phyloP scores from a whole-genome alignment of 1,140 invertebrate genomes.

The Ephestia elutella region DNA sequence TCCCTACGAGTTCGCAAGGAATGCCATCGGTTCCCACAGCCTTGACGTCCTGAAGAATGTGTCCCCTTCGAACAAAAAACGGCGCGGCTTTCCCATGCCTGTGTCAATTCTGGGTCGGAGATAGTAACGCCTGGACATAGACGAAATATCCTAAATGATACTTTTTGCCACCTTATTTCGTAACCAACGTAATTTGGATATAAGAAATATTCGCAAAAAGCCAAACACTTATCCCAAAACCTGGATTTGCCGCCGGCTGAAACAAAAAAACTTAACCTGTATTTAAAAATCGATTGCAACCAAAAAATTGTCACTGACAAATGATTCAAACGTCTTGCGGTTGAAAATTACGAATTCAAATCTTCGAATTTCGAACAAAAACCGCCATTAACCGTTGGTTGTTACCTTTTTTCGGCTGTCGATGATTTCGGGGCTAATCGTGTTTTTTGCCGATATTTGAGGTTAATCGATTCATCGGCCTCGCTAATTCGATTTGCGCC shows the following conservation, averaged over 20 bases:
- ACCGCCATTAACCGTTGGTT: slow-evolving; percentile 63
- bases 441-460: slow-evolving; percentile 61
- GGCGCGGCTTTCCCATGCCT: slow-evolving; percentile 56
- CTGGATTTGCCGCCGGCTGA: slow-evolving; percentile 29
- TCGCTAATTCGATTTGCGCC: slow-evolving; percentile 66
- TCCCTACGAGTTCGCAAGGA: slow-evolving; percentile 40
- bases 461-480: slow-evolving; percentile 63
- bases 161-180: background rate
- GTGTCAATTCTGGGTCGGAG: slow-evolving; percentile 26
- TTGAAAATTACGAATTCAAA: slow-evolving; percentile 71
- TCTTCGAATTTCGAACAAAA: slow-evolving; percentile 69
- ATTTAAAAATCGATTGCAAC: slow-evolving; percentile 69
- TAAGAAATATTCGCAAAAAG: slow-evolving; percentile 18
- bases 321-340: slow-evolving; percentile 69
- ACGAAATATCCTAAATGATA: slow-evolving; percentile 9
- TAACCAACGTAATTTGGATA: slow-evolving; percentile 10
- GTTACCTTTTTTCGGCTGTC: slow-evolving; percentile 64
- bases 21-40: slow-evolving; percentile 63
- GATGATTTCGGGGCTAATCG: slow-evolving; percentile 66
- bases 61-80: slow-evolving; percentile 47
- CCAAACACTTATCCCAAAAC: slow-evolving; percentile 27
- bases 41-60: slow-evolving; percentile 51
- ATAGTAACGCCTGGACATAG: slow-evolving; percentile 24
- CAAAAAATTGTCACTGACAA: slow-evolving; percentile 73
- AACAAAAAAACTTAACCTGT: slow-evolving; percentile 56